phyloP scores from a whole-genome alignment of 2,888 invertebrate species.

The Lasioglossum lativentre region DNA sequence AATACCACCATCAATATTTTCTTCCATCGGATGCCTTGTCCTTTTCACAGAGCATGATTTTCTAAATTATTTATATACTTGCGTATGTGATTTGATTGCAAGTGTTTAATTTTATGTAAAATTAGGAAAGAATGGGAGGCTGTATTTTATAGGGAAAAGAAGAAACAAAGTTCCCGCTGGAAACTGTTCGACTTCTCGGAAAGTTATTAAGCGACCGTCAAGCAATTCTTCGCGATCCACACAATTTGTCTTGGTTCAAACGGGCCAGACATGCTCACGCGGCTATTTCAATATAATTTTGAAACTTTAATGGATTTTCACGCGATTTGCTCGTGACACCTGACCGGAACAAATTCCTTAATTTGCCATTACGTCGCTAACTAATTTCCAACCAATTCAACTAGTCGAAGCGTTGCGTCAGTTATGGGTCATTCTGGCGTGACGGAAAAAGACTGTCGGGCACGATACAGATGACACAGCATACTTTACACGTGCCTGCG shows the following conservation, averaged over 20 bases:
- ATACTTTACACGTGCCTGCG: neutral
- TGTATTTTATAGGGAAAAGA: neutral
- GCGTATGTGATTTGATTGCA: neutral
- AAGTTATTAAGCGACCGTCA: slow-evolving; percentile 1
- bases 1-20: neutral
- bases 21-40: neutral
- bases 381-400: slow-evolving; percentile 61
- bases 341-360: slow-evolving; percentile 58
- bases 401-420: slow-evolving; percentile 41
- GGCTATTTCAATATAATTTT: slow-evolving; percentile 56
- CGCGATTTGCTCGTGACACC: slow-evolving; percentile 53
- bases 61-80: neutral
- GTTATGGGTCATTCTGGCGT: slow-evolving; percentile 14
- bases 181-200: neutral
- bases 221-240: slow-evolving; percentile 1
- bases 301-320: slow-evolving; percentile 60
- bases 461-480: neutral
- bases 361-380: slow-evolving; percentile 51
- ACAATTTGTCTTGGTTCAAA: slow-evolving; percentile 43
- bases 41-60: neutral
- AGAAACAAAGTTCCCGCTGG: neutral
- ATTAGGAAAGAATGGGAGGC: neutral
- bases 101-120: neutral
- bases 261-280: slow-evolving; percentile 33
- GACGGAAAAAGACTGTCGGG: slow-evolving; percentile 21